Evolutionary conservation across 2,797 vertebrate genomes (phyloP), one percentile per base, ranked within the genome.

Genomic region (Mionectes olivaceus): DNA sequence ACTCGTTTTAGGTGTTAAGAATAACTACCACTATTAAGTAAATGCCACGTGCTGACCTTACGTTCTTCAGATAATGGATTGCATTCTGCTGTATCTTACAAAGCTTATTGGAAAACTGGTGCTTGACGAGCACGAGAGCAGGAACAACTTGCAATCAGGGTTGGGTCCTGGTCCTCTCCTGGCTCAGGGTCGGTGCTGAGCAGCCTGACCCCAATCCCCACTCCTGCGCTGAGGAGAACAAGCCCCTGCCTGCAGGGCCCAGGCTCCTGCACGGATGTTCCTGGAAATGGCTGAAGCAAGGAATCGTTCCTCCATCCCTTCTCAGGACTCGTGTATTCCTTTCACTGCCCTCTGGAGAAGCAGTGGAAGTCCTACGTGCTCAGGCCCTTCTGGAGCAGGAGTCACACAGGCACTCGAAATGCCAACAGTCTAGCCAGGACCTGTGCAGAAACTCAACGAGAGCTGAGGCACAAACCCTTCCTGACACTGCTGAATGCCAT

Each of bases 101-200:
- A 32, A 83, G 61, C 35, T 73, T 41, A 37, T 3, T 33, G 25
- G 39, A 60, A 59, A 83, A 56, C 12, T 12, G 11, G 17, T 19
- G 49, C 37, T 75, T 5, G 6, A 57, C 9, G 21, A 52, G 13
- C 3, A 33, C 32, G n/a, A 55, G 21, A 52, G 13, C 3, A 33
- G 33, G n/a, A 55, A 46, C 9, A 43, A 3, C 7, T 21, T 33
- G 78, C 4, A 5, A 19, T 11, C 35, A 56, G 35, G 0, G 0
- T 10, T 24, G 7, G 77, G 46, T 65, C 39, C 49, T 53, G 39
- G 50, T 5, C 16, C 4, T 0, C 11, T 7, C 30, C 65, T 22
- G n/a, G 28, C 69, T 52, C 2, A 0, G 30, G 39, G 28, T 50
- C 49, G 4, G 5, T 5, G 30, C 57, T 55, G 53, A 27, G 24